A percentile compares a stretch with the other conserved stretches of the same genome.
Conservation (phyloP, 2,888 invertebrate genomes). For the Drosophila siamana region DNA sequence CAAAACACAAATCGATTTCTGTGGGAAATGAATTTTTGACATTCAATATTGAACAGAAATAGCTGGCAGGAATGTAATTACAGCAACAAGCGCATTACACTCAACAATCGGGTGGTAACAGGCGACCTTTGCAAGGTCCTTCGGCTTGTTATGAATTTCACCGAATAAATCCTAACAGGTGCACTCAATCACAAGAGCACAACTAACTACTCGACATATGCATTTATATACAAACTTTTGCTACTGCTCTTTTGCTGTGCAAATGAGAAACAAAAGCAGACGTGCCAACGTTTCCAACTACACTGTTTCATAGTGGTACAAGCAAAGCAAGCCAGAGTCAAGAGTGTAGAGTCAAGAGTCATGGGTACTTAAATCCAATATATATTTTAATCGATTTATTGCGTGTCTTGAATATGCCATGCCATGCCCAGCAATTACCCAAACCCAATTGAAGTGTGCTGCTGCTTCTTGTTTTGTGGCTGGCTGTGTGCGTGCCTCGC, state of each 20-base stretch:
- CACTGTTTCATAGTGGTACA: background rate
- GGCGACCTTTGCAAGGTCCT: slow-evolving; percentile 8
- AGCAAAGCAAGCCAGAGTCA: too few species aligned
- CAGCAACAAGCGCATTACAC: slow-evolving; percentile 5
- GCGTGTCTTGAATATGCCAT: slow-evolving; percentile 69
- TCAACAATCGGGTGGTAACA: background rate
- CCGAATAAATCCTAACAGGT: slow-evolving; percentile 21
- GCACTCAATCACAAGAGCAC: slow-evolving; percentile 13
- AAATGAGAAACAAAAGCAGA: slow-evolving; percentile 30
- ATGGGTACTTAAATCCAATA: slow-evolving; percentile 51
- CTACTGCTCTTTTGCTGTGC: background rate
- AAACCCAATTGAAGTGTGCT: slow-evolving; percentile 22
- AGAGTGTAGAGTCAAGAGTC: slow-evolving; percentile 8
- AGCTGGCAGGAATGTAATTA: slow-evolving; percentile 4
- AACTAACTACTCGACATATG: background rate
- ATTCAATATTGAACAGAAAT: slow-evolving; percentile 11
- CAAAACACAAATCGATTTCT: slow-evolving; percentile 34
- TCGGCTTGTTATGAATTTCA: slow-evolving; percentile 10
- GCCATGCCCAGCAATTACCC: slow-evolving; percentile 58
- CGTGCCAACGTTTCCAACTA: slow-evolving; percentile 39
- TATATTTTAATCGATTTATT: slow-evolving; percentile 76
- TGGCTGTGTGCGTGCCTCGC: slow-evolving; percentile 42
- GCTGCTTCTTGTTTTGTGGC: slow-evolving; percentile 16
- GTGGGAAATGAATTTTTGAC: slow-evolving; percentile 35
- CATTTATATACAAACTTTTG: background rate